Base-by-base conservation (phyloP, 2,888 invertebrate genomes). In the Sesamia inferens region DNA sequence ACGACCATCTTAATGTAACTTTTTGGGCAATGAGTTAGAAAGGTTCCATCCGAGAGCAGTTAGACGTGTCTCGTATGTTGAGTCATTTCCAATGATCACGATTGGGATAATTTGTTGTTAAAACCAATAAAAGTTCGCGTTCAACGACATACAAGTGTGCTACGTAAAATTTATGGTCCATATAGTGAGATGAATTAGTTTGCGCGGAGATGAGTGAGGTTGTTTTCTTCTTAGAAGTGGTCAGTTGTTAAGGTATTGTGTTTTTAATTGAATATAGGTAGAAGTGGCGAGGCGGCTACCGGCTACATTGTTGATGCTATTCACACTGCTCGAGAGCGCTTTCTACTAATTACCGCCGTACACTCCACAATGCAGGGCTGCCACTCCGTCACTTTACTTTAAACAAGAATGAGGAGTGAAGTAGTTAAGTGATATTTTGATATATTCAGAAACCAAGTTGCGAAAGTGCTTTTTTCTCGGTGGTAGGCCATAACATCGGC, bases 1-100 rank as follows among this genome's bases (percentile, higher is more conserved):
- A 92, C 94, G 92, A 93, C 88, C 89, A 90, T 93, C 93, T 94
- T 95, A 95, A 95, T 94, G 95, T 94, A 92, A 91, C 91, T 93
- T 94, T 95, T 94, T 93, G 87, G 89, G 88, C 87, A 88, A 85
- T 88, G 89, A 93, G 91, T 93, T 93, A 92, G 90, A 93, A 93
- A 92, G 91, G 88, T 90, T 91, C 71, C 66, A 71, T 63, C 67
- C 68, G 74, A 81, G 68, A 76, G 71, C 77, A 79, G 82, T 81
- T 81, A 78, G 67, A 79, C 72, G 76, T 64, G 75, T 68, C 78
- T 85, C 66, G 78, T 74, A 76, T 74, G 82, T 83, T 74, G 79
- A 82, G 81, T 79, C 73, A 78, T 83, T 83, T 84, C 83, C 76
- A 82, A 85, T 86, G 82, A 86, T 77, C 76, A 82, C 82, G 81